phyloP scores from a whole-genome alignment of 2,113 vertebrate species.

The Oreochromis spilurus region DNA sequence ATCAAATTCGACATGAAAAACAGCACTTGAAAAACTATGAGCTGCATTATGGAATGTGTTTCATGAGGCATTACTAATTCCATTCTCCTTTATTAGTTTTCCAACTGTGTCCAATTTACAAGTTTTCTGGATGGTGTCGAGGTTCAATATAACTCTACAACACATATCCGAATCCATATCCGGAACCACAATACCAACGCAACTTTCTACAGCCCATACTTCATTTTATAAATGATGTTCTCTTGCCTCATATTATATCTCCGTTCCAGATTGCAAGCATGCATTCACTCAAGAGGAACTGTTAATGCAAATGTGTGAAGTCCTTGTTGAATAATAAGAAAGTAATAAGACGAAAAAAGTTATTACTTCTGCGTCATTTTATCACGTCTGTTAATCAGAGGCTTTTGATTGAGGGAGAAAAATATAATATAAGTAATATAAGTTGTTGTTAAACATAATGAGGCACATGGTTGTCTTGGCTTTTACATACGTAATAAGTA shows the following conservation, averaged over 20 bases:
- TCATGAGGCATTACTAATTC: slow-evolving; percentile 24
- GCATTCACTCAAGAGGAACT: background rate
- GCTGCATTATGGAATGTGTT: background rate
- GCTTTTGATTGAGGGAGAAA: background rate
- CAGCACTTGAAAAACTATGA: slow-evolving; percentile 7
- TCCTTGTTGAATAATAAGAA: background rate
- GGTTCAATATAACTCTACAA: background rate
- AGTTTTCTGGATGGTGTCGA: background rate
- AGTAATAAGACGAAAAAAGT: background rate
- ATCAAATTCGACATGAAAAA: slow-evolving; percentile 33
- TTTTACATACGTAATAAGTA: background rate
- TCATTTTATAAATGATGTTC: background rate
- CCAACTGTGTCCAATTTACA: slow-evolving; percentile 19
- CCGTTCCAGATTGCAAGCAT: background rate
- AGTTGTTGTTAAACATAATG: slow-evolving; percentile 8
- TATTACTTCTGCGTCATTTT: background rate
- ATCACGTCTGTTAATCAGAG: background rate
- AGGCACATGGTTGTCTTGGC: slow-evolving; percentile 11
- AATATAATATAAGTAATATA: background rate
- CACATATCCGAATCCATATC: background rate
- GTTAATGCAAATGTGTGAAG: background rate
- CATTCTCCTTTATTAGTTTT: slow-evolving; percentile 14
- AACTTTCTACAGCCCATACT: background rate
- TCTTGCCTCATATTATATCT: background rate
- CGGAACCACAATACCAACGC: background rate